Conservation (phyloP, 2,797 vertebrate genomes). For the Neosilurus mollespiculum region DNA sequence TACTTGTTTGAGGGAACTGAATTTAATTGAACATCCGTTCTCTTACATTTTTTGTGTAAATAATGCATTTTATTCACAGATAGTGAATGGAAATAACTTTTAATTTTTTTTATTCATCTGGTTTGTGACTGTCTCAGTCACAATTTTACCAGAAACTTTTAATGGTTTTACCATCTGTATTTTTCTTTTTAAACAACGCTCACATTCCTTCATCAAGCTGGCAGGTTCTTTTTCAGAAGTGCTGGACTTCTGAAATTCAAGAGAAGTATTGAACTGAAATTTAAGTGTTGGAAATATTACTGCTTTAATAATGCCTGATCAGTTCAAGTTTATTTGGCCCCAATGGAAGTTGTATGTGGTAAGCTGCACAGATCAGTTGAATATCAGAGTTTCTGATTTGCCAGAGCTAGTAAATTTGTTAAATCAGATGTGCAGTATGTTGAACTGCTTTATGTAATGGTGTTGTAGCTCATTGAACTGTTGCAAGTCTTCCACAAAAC, state of each 20-base stretch:
- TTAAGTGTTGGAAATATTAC: conserved; percentile 18
- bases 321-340: background rate
- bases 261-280: conserved; percentile 12
- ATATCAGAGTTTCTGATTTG: background rate
- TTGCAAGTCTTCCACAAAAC: conserved; percentile 29
- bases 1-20: conserved; percentile 24
- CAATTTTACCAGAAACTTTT: conserved; percentile 26
- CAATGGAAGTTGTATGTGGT: background rate
- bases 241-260: background rate
- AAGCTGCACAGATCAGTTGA: background rate
- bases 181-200: background rate
- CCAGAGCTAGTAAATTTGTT: conserved; percentile 16
- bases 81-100: conserved; percentile 36
- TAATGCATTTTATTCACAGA: conserved; percentile 34
- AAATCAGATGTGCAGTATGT: conserved; percentile 15
- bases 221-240: background rate
- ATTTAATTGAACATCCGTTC: conserved; percentile 30
- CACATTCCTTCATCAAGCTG: conserved; percentile 35
- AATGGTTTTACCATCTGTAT: conserved; percentile 41
- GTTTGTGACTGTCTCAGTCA: conserved; percentile 16
- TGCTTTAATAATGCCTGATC: background rate
- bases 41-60: conserved; percentile 52
- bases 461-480: conserved; percentile 23
- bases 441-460: conserved; percentile 19
- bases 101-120: conserved; percentile 39